phyloP scores from a whole-genome alignment of 2,888 invertebrate species.

The Bruchidius siliquastri region DNA sequence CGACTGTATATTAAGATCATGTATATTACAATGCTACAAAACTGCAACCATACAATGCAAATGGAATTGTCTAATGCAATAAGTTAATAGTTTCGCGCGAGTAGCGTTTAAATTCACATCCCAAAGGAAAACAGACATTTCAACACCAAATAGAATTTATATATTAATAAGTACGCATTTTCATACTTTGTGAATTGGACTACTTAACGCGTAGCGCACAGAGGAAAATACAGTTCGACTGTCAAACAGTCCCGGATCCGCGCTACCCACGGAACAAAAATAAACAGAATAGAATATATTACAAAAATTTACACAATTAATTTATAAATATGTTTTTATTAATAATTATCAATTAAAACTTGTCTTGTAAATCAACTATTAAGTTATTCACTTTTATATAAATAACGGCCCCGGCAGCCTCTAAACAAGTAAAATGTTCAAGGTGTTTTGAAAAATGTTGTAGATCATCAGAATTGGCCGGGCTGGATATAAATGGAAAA shows the following conservation, averaged over 20 bases:
- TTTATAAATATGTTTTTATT: not conserved
- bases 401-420: conserved; percentile 1
- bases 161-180: conserved; percentile 2
- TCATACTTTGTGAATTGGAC: conserved; percentile 1
- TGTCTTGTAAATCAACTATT: conserved; percentile 2
- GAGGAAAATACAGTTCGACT: not conserved
- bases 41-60: not conserved
- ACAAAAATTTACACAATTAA: conserved; percentile 3
- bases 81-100: not conserved
- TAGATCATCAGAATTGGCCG: not conserved
- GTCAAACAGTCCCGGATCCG: not conserved
- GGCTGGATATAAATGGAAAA: conserved; percentile 2
- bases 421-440: conserved; percentile 1
- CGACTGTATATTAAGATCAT: too few species aligned
- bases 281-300: not conserved
- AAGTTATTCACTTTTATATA: conserved; percentile 1
- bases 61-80: not conserved
- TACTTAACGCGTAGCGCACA: not conserved
- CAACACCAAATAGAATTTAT: conserved; percentile 1
- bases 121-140: not conserved
- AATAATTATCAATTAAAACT: conserved; percentile 1
- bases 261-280: not conserved
- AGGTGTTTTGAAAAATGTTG: conserved; percentile 1
- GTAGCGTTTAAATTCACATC: not conserved
- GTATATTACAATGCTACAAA: too few species aligned